Percentiles rank a stretch among this genome's conserved stretches.
Conservation (phyloP, 2,888 invertebrate species). For the Dromius quadrimaculatus region DNA sequence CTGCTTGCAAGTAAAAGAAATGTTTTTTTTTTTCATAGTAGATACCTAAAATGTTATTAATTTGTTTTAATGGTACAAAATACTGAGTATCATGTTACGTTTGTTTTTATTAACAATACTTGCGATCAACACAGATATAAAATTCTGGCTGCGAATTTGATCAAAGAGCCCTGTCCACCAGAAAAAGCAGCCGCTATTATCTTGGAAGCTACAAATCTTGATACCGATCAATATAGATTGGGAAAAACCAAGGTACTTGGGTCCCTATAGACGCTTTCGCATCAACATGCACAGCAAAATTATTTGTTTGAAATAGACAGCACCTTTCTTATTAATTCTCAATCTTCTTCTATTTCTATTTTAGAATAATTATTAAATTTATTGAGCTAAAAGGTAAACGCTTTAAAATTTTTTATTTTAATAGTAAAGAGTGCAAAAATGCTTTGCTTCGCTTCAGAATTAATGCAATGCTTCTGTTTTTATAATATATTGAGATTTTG, state of each 20-base stretch:
- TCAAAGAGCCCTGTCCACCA: constrained; percentile 79
- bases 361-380: too few relatives aligned
- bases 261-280: background rate
- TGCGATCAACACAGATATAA: constrained; percentile 88
- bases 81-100: constrained; percentile 27
- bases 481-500: too few relatives aligned
- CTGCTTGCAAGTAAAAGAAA: background rate
- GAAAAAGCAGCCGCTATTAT: constrained; percentile 87
- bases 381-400: too few relatives aligned
- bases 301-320: background rate
- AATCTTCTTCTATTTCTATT: too few relatives aligned
- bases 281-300: constrained; percentile 1
- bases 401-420: too few relatives aligned
- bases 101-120: constrained; percentile 54
- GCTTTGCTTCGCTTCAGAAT: constrained; percentile 9
- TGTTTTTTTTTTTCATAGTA: background rate
- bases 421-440: too few relatives aligned
- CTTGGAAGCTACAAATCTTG: constrained; percentile 86
- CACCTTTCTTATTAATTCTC: too few relatives aligned
- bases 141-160: constrained; percentile 95
- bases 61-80: constrained; percentile 36
- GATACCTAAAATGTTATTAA: constrained; percentile 11
- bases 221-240: constrained; percentile 92
- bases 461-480: too few relatives aligned
- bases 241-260: constrained; percentile 93